Conservation (phyloP, 2,797 vertebrate genomes). For the Urocyon cinereoargenteus region DNA sequence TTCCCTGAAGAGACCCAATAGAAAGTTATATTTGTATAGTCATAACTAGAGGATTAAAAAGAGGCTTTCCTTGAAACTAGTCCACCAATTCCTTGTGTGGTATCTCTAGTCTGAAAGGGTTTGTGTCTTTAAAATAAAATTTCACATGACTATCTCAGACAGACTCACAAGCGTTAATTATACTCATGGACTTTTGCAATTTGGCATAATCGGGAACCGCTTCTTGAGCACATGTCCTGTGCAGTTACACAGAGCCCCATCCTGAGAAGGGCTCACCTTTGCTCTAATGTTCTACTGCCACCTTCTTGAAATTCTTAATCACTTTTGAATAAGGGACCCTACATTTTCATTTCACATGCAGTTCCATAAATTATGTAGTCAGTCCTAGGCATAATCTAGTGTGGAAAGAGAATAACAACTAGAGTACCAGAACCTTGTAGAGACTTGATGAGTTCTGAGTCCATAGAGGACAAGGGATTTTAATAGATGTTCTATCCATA, state of each 20-base stretch:
- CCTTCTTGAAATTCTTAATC: constrained; percentile 1
- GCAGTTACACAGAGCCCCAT: not conserved
- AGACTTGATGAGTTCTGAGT: constrained; percentile 21
- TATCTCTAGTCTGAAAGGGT: not conserved
- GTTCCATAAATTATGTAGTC: not conserved
- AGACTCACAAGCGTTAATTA: not conserved
- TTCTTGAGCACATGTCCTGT: not conserved
- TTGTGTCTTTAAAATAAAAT: not conserved
- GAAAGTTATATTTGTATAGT: not conserved
- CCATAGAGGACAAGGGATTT: not conserved
- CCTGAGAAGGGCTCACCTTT: not conserved
- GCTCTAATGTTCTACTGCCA: not conserved
- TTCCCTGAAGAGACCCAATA: not conserved
- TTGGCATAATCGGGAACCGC: not conserved
- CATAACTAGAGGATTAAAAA: constrained; percentile 23
- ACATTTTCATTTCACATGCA: not conserved
- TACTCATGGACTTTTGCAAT: not conserved
- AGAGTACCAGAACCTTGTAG: not conserved
- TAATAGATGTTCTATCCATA: not conserved
- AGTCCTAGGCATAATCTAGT: not conserved
- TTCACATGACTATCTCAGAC: not conserved
- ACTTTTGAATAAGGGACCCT: not conserved
- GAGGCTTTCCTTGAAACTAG: not conserved
- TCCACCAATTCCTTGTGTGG: not conserved
- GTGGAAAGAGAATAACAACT: not conserved